Percentiles rank a stretch among this genome's conserved stretches.
Evolutionary conservation across 2,888 invertebrate species (phyloP).

Genomic region (Drosophila vallismaia): DNA sequence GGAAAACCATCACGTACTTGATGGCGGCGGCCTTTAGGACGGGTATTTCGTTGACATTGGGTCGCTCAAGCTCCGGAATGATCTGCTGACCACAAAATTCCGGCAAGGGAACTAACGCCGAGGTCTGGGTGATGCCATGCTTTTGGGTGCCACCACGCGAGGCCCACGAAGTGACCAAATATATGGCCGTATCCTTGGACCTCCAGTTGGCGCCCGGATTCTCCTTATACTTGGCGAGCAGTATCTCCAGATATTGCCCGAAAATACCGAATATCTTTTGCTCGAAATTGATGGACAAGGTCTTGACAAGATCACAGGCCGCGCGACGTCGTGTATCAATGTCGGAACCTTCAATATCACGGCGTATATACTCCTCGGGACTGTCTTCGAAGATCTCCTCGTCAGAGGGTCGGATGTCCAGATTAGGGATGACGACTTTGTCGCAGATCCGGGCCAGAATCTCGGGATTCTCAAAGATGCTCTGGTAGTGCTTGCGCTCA

Average conservation of each 20-base stretch:
- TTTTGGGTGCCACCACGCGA: conserved; percentile 94
- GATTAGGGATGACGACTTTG: conserved; percentile 99
- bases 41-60: conserved; percentile 92
- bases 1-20: conserved; percentile 98
- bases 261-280: conserved; percentile 94
- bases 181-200: conserved; percentile 97
- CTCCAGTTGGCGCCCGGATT: conserved; percentile 93
- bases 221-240: conserved; percentile 89
- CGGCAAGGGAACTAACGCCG: conserved; percentile 93
- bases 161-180: conserved; percentile 97
- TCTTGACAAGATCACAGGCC: conserved; percentile 98
- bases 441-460: conserved; percentile 97
- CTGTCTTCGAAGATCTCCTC: conserved; percentile 99
- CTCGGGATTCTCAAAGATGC: conserved; percentile 93
- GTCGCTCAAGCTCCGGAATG: conserved; percentile 91
- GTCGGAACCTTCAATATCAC: conserved; percentile 99
- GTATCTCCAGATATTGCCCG: conserved; percentile 89
- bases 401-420: conserved; percentile 97
- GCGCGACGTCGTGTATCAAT: conserved; percentile 97
- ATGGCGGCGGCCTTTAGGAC: conserved; percentile 98
- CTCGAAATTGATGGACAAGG: conserved; percentile 94
- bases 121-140: conserved; percentile 96
- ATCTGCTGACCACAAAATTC: conserved; percentile 96
- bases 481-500: conserved; percentile 93
- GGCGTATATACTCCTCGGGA: conserved; percentile 97